Percentiles rank a stretch among this genome's conserved stretches.
These are phyloP conservation scores for Probaryconus sp. DNA, from an alignment of 1,140 invertebrate genomes.

Conservation along the genomic window DNA sequence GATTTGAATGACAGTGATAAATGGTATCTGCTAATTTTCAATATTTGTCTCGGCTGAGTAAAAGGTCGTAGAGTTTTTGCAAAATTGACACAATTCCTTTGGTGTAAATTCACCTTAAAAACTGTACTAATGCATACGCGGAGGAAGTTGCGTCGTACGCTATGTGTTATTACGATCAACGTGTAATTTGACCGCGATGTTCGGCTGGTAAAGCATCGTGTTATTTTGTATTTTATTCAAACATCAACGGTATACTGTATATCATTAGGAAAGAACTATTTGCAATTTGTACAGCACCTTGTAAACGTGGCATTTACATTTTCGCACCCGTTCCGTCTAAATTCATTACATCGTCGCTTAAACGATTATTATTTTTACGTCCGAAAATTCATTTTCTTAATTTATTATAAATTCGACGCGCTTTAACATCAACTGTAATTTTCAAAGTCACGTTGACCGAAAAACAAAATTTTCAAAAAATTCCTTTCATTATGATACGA, in stretches of 20 bases:
- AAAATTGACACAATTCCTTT: no score
- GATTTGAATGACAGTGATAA: no score
- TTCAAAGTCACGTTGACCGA: no score
- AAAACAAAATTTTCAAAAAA: no score
- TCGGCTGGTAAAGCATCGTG: conserved; percentile 48
- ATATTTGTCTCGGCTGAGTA: no score
- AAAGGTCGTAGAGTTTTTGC: no score
- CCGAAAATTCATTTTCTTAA: conserved; percentile 17
- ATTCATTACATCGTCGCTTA: conserved; percentile 34
- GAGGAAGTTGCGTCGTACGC: conserved; percentile 22
- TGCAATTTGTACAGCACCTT: conserved; percentile 51
- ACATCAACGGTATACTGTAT: conserved; percentile 50
- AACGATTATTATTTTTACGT: conserved; percentile 32
- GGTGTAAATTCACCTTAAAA: conserved; percentile 26
- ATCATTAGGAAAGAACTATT: conserved; percentile 57
- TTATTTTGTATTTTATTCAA: conserved; percentile 60
- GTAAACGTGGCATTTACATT: conserved; percentile 60
- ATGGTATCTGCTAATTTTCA: no score
- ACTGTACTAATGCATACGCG: no score
- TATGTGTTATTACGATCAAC: conserved; percentile 56
- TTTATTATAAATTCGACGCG: no score
- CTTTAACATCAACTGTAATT: no score
- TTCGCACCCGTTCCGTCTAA: conserved; percentile 53
- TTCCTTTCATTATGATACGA: no score
- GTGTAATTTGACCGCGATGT: conserved; percentile 48